phyloP scores from a whole-genome alignment of 2,797 vertebrate genomes.

The Lepilemur ruficaudatus region DNA sequence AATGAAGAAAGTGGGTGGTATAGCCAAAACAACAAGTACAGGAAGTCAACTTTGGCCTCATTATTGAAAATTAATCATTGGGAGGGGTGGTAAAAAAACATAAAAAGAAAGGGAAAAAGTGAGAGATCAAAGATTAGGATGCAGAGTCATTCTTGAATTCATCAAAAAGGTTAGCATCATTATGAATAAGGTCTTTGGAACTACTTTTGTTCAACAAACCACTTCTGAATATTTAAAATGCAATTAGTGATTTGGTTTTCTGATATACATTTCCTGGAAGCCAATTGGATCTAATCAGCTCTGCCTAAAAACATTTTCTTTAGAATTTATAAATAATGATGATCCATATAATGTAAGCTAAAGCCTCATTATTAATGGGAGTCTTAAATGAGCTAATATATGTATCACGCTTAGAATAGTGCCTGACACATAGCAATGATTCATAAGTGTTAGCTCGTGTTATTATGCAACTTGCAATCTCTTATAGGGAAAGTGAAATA shows the following conservation, averaged over 20 bases:
- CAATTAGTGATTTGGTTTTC: conserved; percentile 71
- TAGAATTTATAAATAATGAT: conserved; percentile 70
- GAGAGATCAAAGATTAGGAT: conserved; percentile 67
- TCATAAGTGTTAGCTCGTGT: not conserved
- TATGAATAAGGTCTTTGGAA: conserved; percentile 61
- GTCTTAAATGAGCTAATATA: conserved; percentile 57
- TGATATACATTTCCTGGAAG: conserved; percentile 71
- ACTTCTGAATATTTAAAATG: conserved; percentile 77
- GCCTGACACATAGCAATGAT: not conserved
- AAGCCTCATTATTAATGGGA: conserved; percentile 28
- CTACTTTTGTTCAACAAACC: conserved; percentile 70
- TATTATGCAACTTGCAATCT: not conserved
- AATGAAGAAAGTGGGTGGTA: not conserved
- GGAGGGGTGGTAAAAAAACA: not conserved
- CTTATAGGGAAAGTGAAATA: not conserved
- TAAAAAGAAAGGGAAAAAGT: not conserved
- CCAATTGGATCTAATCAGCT: conserved; percentile 68
- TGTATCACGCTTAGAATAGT: not conserved
- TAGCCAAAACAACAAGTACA: not conserved
- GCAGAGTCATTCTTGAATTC: conserved; percentile 63
- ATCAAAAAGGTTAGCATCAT: conserved; percentile 68
- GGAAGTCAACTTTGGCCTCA: conserved; percentile 28
- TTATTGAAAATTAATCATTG: conserved; percentile 53
- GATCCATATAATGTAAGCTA: conserved; percentile 27
- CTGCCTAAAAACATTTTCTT: conserved; percentile 62